These are phyloP conservation scores for Mionectes olivaceus DNA, from an alignment of 2,797 vertebrate species.

Conservation along the genomic window DNA sequence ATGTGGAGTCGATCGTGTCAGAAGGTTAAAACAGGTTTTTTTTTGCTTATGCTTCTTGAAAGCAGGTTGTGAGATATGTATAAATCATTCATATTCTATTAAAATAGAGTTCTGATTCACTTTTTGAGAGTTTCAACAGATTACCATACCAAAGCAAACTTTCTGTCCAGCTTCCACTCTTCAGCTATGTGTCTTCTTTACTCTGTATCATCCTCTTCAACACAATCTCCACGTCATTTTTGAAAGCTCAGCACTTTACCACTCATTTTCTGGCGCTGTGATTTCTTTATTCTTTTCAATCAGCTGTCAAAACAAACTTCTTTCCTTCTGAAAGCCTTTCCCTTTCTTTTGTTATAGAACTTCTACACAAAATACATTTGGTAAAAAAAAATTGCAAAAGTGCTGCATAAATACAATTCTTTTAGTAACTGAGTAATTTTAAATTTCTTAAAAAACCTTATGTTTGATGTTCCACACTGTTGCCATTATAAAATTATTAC, in stretches of 20 bases:
- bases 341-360: not conserved
- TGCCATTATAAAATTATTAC: not conserved
- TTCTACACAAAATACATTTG: not conserved
- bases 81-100: slow-evolving; percentile 42
- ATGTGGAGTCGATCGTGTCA: not conserved
- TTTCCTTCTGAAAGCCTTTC: not conserved
- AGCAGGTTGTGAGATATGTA: not conserved
- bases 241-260: slow-evolving; percentile 18
- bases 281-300: slow-evolving; percentile 2
- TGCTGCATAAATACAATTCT: not conserved
- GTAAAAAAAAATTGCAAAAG: not conserved
- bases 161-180: not conserved
- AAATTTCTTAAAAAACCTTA: not conserved
- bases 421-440: not conserved
- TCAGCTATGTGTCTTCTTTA: not conserved
- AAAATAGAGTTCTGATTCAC: slow-evolving; percentile 1
- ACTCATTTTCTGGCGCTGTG: not conserved
- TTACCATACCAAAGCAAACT: slow-evolving; percentile 16
- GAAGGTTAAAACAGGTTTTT: not conserved
- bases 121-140: not conserved
- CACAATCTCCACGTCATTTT: not conserved
- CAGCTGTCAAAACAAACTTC: not conserved
- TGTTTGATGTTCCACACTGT: not conserved
- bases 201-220: not conserved
- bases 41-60: not conserved